A percentile compares a stretch with the other conserved stretches of the same genome.
These are phyloP conservation scores for Prinia subflava DNA, from an alignment of 2,113 vertebrate species.

Conservation along the genomic window DNA sequence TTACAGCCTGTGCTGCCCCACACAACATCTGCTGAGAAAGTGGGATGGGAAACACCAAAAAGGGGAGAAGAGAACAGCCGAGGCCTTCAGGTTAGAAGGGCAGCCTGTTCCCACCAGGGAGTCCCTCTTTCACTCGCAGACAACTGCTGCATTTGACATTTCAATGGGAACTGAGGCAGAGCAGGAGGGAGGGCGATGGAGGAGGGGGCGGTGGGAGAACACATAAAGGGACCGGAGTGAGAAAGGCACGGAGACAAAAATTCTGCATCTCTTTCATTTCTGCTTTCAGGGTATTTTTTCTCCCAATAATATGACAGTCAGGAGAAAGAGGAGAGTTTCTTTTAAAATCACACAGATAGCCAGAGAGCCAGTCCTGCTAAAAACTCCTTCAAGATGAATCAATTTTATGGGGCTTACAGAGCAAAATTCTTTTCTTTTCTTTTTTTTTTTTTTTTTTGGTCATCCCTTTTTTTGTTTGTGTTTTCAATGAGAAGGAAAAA, in stretches of 20 bases:
- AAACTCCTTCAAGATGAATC: background rate
- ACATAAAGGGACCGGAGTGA: background rate
- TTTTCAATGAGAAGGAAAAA: slow-evolving; percentile 41
- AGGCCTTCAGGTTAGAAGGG: slow-evolving; percentile 82
- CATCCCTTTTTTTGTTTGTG: background rate
- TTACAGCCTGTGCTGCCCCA: slow-evolving; percentile 18
- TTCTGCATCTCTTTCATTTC: slow-evolving; percentile 63
- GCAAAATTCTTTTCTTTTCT: background rate
- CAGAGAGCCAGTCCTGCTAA: background rate
- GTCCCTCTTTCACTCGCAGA: slow-evolving; percentile 79
- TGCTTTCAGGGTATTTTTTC: background rate
- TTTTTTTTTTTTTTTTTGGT: background rate
- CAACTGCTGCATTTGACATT: slow-evolving; percentile 78
- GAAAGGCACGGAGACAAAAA: slow-evolving; percentile 47
- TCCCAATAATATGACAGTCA: slow-evolving; percentile 25
- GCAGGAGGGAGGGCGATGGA: background rate
- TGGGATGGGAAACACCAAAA: slow-evolving; percentile 63
- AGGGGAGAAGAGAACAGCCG: slow-evolving; percentile 56
- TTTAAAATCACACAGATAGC: background rate
- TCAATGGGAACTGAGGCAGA: slow-evolving; percentile 76
- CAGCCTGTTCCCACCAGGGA: slow-evolving; percentile 87
- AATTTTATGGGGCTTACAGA: slow-evolving; percentile 3
- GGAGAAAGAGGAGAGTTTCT: slow-evolving; percentile 8
- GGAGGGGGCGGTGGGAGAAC: background rate
- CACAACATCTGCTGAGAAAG: slow-evolving; percentile 71